Conservation (phyloP, 2,888 invertebrate genomes). For the Mesochorus sp. region DNA sequence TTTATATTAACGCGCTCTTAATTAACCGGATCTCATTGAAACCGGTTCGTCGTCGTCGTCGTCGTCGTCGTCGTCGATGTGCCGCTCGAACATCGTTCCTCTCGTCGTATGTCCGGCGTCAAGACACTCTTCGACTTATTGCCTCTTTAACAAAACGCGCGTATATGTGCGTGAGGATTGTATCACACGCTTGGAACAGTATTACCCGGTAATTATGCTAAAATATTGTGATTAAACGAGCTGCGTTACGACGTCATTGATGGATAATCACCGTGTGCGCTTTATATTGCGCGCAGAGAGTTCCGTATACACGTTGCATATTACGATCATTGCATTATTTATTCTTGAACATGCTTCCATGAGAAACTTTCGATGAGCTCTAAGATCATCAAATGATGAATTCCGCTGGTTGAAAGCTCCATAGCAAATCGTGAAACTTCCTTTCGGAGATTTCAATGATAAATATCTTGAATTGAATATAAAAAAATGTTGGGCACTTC, state of each 20-base stretch:
- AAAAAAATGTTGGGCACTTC: not conserved
- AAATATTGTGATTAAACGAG: conserved; percentile 71
- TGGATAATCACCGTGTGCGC: conserved; percentile 33
- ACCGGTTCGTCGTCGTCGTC: conserved; percentile 74
- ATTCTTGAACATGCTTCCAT: not conserved
- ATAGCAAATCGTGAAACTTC: no score
- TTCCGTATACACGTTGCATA: not conserved
- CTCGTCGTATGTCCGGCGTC: conserved; percentile 21
- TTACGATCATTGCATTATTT: conserved; percentile 5
- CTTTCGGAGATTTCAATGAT: no score
- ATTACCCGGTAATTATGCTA: conserved; percentile 69
- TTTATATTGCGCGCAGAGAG: not conserved
- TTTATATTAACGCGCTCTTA: conserved; percentile 76
- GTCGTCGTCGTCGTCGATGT: conserved; percentile 58
- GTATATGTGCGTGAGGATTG: conserved; percentile 53
- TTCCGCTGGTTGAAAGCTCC: no score
- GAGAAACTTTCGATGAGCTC: no score
- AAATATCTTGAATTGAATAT: no score
- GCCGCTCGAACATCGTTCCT: conserved; percentile 4
- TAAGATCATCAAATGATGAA: no score
- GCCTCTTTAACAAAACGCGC: conserved; percentile 1
- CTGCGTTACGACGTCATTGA: conserved; percentile 67
- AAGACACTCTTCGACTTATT: conserved; percentile 9
- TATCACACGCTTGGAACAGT: conserved; percentile 56
- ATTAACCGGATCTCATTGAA: conserved; percentile 75